Conservation (phyloP, 2,113 vertebrate species). For the Epinephelus lanceolatus region DNA sequence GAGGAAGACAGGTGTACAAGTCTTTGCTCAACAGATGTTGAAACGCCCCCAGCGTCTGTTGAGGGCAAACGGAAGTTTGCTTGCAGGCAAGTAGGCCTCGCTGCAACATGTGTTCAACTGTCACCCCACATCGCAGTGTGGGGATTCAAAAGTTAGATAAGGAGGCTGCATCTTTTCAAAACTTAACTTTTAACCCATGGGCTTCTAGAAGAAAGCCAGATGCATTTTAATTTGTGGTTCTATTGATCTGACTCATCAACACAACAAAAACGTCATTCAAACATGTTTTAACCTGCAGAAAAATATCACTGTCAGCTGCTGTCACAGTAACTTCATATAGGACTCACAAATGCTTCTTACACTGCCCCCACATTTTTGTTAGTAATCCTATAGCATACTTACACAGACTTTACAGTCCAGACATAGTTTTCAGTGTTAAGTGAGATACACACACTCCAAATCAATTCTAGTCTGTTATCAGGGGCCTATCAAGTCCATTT, state of each 20-base stretch:
- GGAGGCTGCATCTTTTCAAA: constrained; percentile 33
- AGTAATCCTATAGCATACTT: constrained; percentile 62
- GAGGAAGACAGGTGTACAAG: constrained; percentile 83
- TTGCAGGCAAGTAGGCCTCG: constrained; percentile 60
- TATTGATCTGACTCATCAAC: constrained; percentile 11
- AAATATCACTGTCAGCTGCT: not conserved
- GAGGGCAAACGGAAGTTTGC: constrained; percentile 77
- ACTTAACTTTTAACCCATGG: constrained; percentile 9
- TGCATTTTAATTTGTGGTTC: constrained; percentile 2
- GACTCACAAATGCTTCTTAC: constrained; percentile 19
- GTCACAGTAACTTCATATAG: not conserved
- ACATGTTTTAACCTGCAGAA: not conserved
- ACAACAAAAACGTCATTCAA: not conserved
- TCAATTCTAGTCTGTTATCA: constrained; percentile 80
- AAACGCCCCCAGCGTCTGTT: constrained; percentile 78
- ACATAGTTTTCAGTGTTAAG: constrained; percentile 61
- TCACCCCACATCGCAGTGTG: constrained; percentile 38
- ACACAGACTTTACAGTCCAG: constrained; percentile 51
- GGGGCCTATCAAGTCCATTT: constrained; percentile 80
- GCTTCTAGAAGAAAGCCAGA: not conserved
- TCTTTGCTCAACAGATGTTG: constrained; percentile 83
- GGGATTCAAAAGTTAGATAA: constrained; percentile 53
- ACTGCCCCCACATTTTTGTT: constrained; percentile 31
- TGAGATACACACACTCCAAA: constrained; percentile 63
- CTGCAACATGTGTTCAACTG: constrained; percentile 74